phyloP scores from a whole-genome alignment of 2,888 invertebrate species.

The Diloba caeruleocephala region DNA sequence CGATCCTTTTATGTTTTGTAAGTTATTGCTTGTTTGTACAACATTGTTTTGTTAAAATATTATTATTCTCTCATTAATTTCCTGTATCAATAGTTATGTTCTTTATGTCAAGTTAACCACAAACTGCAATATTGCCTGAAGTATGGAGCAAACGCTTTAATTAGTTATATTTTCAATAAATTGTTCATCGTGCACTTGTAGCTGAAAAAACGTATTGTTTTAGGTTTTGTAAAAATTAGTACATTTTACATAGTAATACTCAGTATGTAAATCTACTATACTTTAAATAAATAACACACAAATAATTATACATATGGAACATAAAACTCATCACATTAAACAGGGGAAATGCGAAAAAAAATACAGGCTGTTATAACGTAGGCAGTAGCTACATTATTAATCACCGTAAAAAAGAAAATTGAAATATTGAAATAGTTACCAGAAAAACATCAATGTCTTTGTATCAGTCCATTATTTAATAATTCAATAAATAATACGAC shows the following conservation, averaged over 20 bases:
- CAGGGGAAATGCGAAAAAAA: not conserved
- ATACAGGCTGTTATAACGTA: not conserved
- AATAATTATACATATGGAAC: too few relatives aligned
- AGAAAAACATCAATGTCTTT: conserved; percentile 53
- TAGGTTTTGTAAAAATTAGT: too few relatives aligned
- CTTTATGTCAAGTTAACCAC: not conserved
- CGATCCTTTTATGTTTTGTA: conserved; percentile 74
- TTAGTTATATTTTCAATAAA: too few relatives aligned
- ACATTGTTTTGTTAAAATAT: conserved; percentile 41
- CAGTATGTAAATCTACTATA: too few relatives aligned
- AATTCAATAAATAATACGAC: conserved; percentile 67
- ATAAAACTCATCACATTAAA: too few relatives aligned
- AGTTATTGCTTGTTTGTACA: conserved; percentile 51
- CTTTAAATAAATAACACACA: too few relatives aligned
- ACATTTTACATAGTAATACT: too few relatives aligned
- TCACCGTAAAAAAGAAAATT: conserved; percentile 1
- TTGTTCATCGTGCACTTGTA: not conserved
- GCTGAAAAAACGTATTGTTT: too few relatives aligned
- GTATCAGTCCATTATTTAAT: conserved; percentile 67
- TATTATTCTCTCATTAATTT: conserved; percentile 39
- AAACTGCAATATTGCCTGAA: not conserved
- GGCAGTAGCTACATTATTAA: conserved; percentile 1
- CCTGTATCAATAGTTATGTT: conserved; percentile 9
- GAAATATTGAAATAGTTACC: conserved; percentile 15
- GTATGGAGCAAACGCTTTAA: too few relatives aligned